A percentile compares a stretch with the other conserved stretches of the same genome.
These are phyloP conservation scores for Dynastes maya DNA, from an alignment of 2,888 invertebrate species.

Conservation along the genomic window DNA sequence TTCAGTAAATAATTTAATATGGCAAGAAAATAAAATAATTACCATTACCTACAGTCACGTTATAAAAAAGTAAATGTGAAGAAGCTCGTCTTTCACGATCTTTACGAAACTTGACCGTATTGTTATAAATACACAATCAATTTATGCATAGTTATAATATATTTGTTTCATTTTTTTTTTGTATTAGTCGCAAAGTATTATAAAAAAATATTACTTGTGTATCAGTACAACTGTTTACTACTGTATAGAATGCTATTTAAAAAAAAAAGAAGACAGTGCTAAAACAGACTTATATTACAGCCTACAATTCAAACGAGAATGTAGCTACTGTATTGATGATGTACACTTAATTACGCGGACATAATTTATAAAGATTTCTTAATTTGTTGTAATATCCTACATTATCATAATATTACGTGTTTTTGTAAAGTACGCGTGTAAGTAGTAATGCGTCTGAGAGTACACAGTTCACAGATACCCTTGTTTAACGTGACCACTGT, in stretches of 20 bases:
- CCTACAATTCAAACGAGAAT: no score
- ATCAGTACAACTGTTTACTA: no score
- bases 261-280: no score
- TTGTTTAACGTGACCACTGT: slow-evolving; percentile 53
- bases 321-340: no score
- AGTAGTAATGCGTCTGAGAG: neutral
- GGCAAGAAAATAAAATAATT: slow-evolving; percentile 30
- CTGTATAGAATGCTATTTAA: no score
- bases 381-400: neutral
- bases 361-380: no score
- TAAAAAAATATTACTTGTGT: no score
- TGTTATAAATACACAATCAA: neutral
- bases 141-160: no score
- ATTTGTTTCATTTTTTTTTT: no score
- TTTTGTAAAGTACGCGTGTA: slow-evolving; percentile 3
- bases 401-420: neutral
- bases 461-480: slow-evolving; percentile 45
- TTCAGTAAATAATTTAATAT: slow-evolving; percentile 47
- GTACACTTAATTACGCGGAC: no score
- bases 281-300: no score
- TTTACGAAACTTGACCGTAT: neutral
- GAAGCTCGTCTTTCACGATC: neutral
- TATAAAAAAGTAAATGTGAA: slow-evolving; percentile 33
- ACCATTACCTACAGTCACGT: slow-evolving; percentile 36
- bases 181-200: no score